Percentiles rank a stretch among this genome's conserved stretches.
phyloP scores from a whole-genome alignment of 2,888 invertebrate species.

The Yponomeuta plumbellus region DNA sequence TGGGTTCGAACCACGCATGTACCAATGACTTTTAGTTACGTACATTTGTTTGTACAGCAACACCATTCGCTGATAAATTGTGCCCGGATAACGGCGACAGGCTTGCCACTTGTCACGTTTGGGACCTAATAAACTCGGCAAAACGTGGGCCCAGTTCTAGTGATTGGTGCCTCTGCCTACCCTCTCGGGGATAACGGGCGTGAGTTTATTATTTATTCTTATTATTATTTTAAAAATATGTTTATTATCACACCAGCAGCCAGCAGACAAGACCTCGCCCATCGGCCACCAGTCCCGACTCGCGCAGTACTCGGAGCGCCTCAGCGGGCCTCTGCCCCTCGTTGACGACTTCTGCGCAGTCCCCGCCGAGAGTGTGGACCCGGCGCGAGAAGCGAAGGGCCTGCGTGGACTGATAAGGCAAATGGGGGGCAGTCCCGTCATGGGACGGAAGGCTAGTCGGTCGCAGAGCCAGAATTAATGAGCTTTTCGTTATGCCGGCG shows the following conservation, averaged over 20 bases:
- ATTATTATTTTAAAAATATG: conserved; percentile 3
- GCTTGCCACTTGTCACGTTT: no score
- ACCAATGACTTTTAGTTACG: no score
- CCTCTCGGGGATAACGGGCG: no score
- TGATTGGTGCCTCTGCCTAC: no score
- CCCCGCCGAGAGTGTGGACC: conserved; percentile 80
- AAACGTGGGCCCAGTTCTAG: no score
- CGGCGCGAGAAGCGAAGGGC: conserved; percentile 82
- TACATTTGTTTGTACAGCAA: no score
- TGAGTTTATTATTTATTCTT: no score
- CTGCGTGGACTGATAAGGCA: conserved; percentile 87
- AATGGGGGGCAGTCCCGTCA: conserved; percentile 89
- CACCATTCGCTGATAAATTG: no score
- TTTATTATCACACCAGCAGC: conserved; percentile 34
- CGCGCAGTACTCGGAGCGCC: conserved; percentile 77
- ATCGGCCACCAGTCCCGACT: conserved; percentile 79
- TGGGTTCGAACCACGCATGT: no score
- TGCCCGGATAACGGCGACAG: no score
- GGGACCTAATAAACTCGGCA: no score
- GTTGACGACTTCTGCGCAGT: conserved; percentile 95
- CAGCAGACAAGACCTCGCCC: conserved; percentile 60
- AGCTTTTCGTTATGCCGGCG: no score
- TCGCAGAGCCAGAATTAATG: conserved; percentile 65
- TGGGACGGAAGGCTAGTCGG: conserved; percentile 80
- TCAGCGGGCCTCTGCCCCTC: conserved; percentile 82